Conservation (phyloP, 1,140 invertebrate genomes). For the Helicoverpa zea region DNA sequence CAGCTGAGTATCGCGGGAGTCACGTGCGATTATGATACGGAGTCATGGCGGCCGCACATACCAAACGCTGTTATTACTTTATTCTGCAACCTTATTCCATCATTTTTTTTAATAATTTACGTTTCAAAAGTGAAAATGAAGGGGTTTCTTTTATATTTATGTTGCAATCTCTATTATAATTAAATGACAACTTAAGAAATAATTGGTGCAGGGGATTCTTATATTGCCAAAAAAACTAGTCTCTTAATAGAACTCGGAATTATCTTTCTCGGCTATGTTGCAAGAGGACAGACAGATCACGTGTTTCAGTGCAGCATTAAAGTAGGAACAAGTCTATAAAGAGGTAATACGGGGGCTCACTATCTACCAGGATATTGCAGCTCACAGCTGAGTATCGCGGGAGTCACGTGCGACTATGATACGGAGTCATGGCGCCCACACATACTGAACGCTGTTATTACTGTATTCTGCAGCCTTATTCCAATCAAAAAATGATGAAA, state of each 20-base stretch:
- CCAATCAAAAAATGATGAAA: conserved; percentile 9
- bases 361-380: background rate
- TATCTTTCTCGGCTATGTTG: no score
- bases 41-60: conserved; percentile 17
- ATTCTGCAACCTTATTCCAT: conserved; percentile 16
- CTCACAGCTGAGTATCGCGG: background rate
- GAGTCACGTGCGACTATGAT: conserved; percentile 19
- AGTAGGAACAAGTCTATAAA: background rate
- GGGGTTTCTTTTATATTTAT: no score
- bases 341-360: no score
- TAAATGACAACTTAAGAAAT: no score
- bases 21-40: conserved; percentile 9
- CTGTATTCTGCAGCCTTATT: conserved; percentile 17
- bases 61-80: conserved; percentile 22
- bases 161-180: no score
- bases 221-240: no score
- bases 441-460: conserved; percentile 21
- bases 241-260: no score
- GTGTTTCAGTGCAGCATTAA: no score
- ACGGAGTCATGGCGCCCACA: conserved; percentile 8
- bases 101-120: no score
- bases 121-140: no score
- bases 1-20: background rate
- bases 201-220: no score
- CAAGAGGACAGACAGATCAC: no score